Base-by-base conservation (phyloP, 2,797 vertebrate genomes). In the Cephalopachus bancanus region DNA sequence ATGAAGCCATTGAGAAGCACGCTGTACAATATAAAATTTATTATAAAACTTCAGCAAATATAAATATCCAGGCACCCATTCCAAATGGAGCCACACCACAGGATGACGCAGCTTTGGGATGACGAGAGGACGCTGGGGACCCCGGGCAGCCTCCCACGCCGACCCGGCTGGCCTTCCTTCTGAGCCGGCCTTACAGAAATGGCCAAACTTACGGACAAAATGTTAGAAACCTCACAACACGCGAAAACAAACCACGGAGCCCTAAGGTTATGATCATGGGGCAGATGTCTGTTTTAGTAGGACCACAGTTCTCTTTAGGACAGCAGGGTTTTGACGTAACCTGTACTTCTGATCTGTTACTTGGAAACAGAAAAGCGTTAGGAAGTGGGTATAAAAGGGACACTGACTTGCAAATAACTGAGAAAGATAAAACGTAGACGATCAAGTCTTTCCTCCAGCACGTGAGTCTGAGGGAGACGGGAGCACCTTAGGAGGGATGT, bases 11-110 rank as follows among this genome's bases (percentile, higher is more conserved):
- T 76, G 62, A n/a, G 88, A 91, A 93, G 65, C 89, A 89, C 20
- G 4, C 1, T 37, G 62, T 92, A 96, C 67, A 74, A 96, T 93
- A 96, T 95, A 98, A 97, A 98, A 96, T 97, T 94, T 98, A 97
- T 98, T 98, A 97, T 97, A 98, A 97, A 98, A 97, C 95, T 97
- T 96, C 97, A 92, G 97, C 96, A 97, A 97, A 97, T 95, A 98
- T 98, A 98, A 98, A 98, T 98, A 98, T 95, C 97, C 85, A 89
- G 83, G 78, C 60, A 71, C 88, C 83, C 71, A n/a, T 72, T 81
- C 60, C 11, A 57, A 91, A 71, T 14, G 69, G 83, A 72, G 78
- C 62, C 60, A 75, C 79, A 15, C n/a, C 10, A 51, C 62, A 72
- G 33, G 44, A n/a, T 19, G 53, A 15, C 37, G 84, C 16, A 96